A percentile compares a stretch with the other conserved stretches of the same genome.
phyloP scores from a whole-genome alignment of 2,888 invertebrate genomes.

The Pasiphila rectangulata region DNA sequence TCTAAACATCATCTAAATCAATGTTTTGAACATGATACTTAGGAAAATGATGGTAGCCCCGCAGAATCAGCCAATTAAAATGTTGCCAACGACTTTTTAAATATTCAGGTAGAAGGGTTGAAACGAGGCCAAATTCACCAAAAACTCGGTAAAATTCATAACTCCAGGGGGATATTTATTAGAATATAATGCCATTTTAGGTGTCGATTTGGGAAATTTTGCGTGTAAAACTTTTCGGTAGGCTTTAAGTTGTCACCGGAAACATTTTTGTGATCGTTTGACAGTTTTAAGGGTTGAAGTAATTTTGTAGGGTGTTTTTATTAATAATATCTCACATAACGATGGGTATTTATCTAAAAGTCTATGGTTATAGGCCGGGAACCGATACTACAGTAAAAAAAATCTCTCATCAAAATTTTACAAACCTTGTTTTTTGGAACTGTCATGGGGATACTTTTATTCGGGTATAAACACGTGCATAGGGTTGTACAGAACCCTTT shows the following conservation, averaged over 20 bases:
- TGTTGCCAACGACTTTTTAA: slow-evolving; percentile 80
- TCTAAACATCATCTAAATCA: too few species aligned
- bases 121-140: slow-evolving; percentile 50
- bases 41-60: slow-evolving; percentile 9
- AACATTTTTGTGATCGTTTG: slow-evolving; percentile 12
- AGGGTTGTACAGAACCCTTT: too few species aligned
- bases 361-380: too few species aligned
- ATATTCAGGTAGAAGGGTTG: slow-evolving; percentile 74
- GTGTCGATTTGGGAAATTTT: slow-evolving; percentile 74
- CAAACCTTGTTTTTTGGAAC: too few species aligned
- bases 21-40: background rate
- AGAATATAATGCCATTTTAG: slow-evolving; percentile 76
- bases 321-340: too few species aligned
- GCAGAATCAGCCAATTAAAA: slow-evolving; percentile 78
- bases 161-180: slow-evolving; percentile 68
- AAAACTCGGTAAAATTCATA: slow-evolving; percentile 72
- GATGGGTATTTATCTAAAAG: too few species aligned
- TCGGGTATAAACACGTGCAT: too few species aligned
- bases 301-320: background rate
- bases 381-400: too few species aligned
- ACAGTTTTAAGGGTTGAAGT: background rate
- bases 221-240: slow-evolving; percentile 48
- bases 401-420: too few species aligned
- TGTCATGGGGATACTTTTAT: too few species aligned
- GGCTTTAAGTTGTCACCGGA: slow-evolving; percentile 50